Base-by-base conservation (phyloP, 2,888 invertebrate genomes). In the Brenthis hecate region DNA sequence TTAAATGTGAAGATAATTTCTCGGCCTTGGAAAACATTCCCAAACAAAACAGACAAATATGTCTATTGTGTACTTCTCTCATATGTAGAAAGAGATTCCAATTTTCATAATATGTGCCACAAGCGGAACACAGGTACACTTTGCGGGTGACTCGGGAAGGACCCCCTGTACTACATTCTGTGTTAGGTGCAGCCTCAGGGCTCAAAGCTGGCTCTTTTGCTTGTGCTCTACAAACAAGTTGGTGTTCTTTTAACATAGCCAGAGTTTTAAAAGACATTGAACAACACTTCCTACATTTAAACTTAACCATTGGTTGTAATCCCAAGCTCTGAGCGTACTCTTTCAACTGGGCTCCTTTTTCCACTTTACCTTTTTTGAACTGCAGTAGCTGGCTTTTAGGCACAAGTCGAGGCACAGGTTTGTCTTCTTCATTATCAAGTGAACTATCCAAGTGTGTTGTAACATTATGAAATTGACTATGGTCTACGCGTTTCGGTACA, bases 61-160 rank as follows among this genome's bases (percentile, higher is more conserved):
- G 96, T 65, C 96, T 94, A 77, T 95, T 95, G 84, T 98, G 97
- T 69, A 95, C 94, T 80, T 97, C 96, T 65, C 96, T 94, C 95
- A 97, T 97, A 78, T 97, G 97, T 57, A 96, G 86, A 83, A 97
- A 97, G 70, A 97, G 93, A 87, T 97, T 96, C 96, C 97, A 97
- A 79, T 96, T 96, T 86, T 97, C 96, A 88, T 96, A 97, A 80
- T 97, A 97, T 13, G 96, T 96, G 56, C 95, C 96, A 84, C 97
- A 97, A 0, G 96, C 96, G 14, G 96, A 96, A 84, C 97, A 97
- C 64, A 97, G 88, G 84, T 96, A 97, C 71, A 96, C 96, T 84
- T 96, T 96, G 56, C 96, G 92, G n/a, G 96, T 95, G 56, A 95
- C 94, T 81, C 95, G 93, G 60, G 95, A 95, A 36, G 88, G 89